These are phyloP conservation scores for Sinonovacula constricta DNA, from an alignment of 1,140 invertebrate species.

Conservation along the genomic window DNA sequence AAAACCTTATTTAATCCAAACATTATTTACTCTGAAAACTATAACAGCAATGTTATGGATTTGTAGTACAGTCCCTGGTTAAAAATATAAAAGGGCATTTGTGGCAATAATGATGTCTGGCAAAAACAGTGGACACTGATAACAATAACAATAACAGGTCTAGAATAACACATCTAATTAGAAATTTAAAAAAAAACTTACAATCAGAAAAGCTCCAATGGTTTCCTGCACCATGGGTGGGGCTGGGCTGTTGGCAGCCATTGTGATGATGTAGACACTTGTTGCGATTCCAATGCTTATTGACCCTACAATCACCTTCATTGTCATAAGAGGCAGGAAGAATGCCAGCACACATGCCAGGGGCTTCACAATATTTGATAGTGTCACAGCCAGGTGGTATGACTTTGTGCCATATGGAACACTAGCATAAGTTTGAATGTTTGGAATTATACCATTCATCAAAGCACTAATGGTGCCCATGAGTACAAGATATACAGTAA, in stretches of 20 bases:
- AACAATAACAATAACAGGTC: too few relatives aligned
- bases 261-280: conserved; percentile 84
- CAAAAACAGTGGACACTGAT: too few relatives aligned
- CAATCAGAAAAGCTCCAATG: conserved; percentile 84
- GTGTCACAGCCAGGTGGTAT: conserved; percentile 90
- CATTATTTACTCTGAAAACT: too few relatives aligned
- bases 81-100: too few relatives aligned
- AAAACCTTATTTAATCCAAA: too few relatives aligned
- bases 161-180: too few relatives aligned
- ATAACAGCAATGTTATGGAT: too few relatives aligned
- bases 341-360: conserved; percentile 90
- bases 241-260: conserved; percentile 86
- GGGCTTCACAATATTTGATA: conserved; percentile 90
- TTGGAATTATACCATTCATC: conserved; percentile 86
- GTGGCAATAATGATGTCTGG: too few relatives aligned
- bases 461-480: conserved; percentile 60
- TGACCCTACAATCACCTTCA: conserved; percentile 81
- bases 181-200: conserved; percentile 81
- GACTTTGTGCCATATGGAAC: conserved; percentile 89
- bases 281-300: conserved; percentile 80
- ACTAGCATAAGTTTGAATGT: conserved; percentile 91
- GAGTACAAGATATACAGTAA: conserved; percentile 40
- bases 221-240: conserved; percentile 84
- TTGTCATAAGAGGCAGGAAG: conserved; percentile 83
- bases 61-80: too few relatives aligned